These are phyloP conservation scores for Sula dactylatra DNA, from an alignment of 2,113 vertebrate genomes.

Conservation along the genomic window DNA sequence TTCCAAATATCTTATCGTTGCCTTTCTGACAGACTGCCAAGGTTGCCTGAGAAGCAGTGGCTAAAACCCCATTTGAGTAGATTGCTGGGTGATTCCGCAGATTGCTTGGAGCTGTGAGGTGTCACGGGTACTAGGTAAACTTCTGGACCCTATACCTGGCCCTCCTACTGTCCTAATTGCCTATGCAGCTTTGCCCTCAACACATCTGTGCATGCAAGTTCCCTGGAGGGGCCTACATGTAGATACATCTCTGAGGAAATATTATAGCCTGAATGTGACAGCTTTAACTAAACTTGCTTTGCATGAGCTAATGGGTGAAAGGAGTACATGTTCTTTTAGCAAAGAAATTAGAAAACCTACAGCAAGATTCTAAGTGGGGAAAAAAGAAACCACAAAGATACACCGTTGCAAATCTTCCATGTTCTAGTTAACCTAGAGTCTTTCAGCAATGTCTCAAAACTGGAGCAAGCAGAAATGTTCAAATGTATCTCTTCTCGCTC, in stretches of 20 bases:
- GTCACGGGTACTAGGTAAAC: not conserved
- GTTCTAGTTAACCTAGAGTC: not conserved
- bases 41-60: not conserved
- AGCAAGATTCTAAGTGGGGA: not conserved
- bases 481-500: rapidly evolving
- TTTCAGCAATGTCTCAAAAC: not conserved
- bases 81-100: not conserved
- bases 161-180: not conserved
- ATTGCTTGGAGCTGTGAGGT: not conserved
- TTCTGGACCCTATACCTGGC: not conserved
- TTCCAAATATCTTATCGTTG: not conserved
- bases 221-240: not conserved
- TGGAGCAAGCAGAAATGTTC: not conserved
- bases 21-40: not conserved
- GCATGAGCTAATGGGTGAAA: not conserved
- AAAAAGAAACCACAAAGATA: not conserved
- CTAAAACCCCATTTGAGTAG: not conserved
- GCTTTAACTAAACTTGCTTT: not conserved
- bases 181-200: not conserved
- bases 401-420: not conserved
- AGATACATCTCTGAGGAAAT: not conserved
- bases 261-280: not conserved
- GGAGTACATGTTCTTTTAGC: not conserved
- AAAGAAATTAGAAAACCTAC: not conserved
- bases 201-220: not conserved